A percentile compares a stretch with the other conserved stretches of the same genome.
These are phyloP conservation scores for Volucella inanis DNA, from an alignment of 2,888 invertebrate species.

Conservation along the genomic window DNA sequence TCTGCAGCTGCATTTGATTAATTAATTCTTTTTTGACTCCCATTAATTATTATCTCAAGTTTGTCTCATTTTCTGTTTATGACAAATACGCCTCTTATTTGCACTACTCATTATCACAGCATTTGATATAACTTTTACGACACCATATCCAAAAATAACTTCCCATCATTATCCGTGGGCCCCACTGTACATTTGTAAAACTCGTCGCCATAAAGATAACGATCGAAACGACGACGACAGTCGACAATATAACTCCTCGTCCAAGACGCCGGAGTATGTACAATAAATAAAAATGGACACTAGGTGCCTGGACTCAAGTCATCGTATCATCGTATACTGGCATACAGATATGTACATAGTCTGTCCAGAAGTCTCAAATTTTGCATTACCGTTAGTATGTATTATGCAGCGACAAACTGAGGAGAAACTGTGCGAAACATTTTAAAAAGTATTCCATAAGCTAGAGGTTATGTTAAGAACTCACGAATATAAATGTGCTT, in stretches of 20 bases:
- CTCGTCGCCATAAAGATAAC: conserved; percentile 7
- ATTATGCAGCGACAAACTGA: conserved; percentile 24
- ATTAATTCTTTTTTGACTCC: no score
- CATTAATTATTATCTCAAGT: no score
- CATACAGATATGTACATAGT: conserved; percentile 30
- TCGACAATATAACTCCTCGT: neutral
- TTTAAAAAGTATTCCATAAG: conserved; percentile 16
- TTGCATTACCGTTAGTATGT: conserved; percentile 10
- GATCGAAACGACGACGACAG: neutral
- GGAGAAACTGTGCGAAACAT: conserved; percentile 38
- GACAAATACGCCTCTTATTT: no score
- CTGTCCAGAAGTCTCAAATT: conserved; percentile 9
- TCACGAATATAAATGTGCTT: conserved; percentile 9
- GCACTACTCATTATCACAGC: no score
- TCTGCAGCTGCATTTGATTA: no score
- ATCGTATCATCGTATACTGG: neutral
- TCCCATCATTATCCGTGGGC: conserved; percentile 1
- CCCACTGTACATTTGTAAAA: conserved; percentile 28
- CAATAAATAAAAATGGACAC: conserved; percentile 38
- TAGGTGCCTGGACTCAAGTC: conserved; percentile 10
- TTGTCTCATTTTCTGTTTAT: no score
- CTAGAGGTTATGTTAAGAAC: conserved; percentile 46
- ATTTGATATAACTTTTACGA: no score
- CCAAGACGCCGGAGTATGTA: conserved; percentile 2
- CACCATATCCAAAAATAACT: no score